Evolutionary conservation across 2,113 vertebrate species (phyloP).

Genomic region (Solea senegalensis): DNA sequence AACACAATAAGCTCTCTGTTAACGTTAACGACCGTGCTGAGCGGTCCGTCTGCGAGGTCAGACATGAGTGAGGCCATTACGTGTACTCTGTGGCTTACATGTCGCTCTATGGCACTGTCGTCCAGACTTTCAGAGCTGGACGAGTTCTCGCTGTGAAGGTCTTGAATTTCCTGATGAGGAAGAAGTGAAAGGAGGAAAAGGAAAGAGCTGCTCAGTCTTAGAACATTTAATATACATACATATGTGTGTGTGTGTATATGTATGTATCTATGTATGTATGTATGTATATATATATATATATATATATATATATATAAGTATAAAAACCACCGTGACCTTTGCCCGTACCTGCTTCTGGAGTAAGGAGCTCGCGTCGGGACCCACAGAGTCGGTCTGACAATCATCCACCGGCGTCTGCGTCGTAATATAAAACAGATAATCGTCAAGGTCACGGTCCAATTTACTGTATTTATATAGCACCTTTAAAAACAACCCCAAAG

Average conservation of each 20-base stretch:
- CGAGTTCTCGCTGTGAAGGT: conserved; percentile 17
- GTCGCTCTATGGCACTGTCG: conserved; percentile 45
- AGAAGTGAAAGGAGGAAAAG: not conserved
- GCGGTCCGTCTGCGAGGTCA: too few species aligned
- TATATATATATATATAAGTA: too few species aligned
- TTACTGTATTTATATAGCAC: too few species aligned
- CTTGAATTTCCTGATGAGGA: conserved; percentile 24
- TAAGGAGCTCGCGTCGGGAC: not conserved
- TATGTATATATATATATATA: too few species aligned
- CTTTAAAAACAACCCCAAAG: too few species aligned
- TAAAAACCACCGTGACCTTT: too few species aligned
- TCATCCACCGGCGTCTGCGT: conserved; percentile 22
- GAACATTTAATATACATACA: not conserved
- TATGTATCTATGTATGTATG: too few species aligned
- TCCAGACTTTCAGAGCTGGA: conserved; percentile 57
- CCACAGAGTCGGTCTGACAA: conserved; percentile 5
- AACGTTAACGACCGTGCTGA: not conserved
- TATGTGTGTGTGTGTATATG: too few species aligned
- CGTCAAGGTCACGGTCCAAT: too few species aligned
- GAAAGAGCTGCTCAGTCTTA: not conserved
- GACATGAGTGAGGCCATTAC: too few species aligned
- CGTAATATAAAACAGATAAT: not conserved
- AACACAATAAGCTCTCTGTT: not conserved
- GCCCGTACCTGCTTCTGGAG: not conserved
- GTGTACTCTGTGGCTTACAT: conserved; percentile 32